Conservation (phyloP, 2,888 invertebrate species). For the Capitulum mitella region DNA sequence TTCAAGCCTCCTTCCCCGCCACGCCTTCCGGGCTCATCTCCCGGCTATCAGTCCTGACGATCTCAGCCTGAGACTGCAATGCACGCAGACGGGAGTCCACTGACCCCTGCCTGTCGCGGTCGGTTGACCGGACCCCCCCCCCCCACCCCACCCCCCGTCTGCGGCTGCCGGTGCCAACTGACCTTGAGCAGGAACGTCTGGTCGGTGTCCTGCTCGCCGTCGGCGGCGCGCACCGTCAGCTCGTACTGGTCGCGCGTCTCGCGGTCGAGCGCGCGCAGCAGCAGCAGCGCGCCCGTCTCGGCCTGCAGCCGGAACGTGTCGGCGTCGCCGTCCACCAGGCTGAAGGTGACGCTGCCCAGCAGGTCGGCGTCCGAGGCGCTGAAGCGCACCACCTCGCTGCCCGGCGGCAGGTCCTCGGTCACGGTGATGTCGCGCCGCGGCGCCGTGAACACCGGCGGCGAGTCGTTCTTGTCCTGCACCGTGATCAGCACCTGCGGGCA, state of each 20-base stretch:
- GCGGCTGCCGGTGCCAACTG: slow-evolving; percentile 41
- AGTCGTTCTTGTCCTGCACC: slow-evolving; percentile 86
- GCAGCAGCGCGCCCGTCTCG: slow-evolving; percentile 60
- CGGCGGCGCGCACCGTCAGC: slow-evolving; percentile 72
- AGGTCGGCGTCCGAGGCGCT: slow-evolving; percentile 78
- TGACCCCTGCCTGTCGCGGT: no score
- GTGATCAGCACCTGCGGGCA: slow-evolving; percentile 68
- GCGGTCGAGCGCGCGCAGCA: slow-evolving; percentile 72
- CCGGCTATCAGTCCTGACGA: no score
- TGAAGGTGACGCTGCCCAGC: slow-evolving; percentile 60
- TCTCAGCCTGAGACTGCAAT: no score
- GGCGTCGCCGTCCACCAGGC: slow-evolving; percentile 53
- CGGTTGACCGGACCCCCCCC: no score
- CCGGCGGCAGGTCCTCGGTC: slow-evolving; percentile 77
- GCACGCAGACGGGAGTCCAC: no score
- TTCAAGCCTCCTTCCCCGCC: no score
- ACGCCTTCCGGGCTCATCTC: no score
- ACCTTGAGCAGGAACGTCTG: slow-evolving; percentile 70
- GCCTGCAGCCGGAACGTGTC: slow-evolving; percentile 60
- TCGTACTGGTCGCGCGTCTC: slow-evolving; percentile 71
- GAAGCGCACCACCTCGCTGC: slow-evolving; percentile 67
- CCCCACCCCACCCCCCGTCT: background rate
- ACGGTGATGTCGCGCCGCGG: slow-evolving; percentile 48
- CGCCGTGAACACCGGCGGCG: slow-evolving; percentile 76
- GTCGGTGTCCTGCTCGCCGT: slow-evolving; percentile 79